A percentile compares a stretch with the other conserved stretches of the same genome.
Conservation (phyloP, 2,888 invertebrate species). For the Diabrotica balteata region DNA sequence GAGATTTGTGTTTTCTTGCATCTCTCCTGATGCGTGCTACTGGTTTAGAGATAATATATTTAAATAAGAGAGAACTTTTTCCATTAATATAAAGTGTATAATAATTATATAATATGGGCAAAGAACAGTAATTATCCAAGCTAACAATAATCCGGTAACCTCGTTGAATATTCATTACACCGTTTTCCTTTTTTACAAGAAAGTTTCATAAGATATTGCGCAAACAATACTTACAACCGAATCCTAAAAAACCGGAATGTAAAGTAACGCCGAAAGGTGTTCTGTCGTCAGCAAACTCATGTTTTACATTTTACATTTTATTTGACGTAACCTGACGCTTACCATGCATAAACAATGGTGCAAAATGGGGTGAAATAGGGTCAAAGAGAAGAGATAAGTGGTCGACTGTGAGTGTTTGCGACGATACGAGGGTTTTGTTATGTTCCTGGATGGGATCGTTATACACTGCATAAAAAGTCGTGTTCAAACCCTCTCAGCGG, state of each 20-base stretch:
- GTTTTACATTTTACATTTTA: slow-evolving; percentile 30
- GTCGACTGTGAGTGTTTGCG: slow-evolving; percentile 40
- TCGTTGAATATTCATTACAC: too few relatives aligned
- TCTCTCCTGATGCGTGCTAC: too few relatives aligned
- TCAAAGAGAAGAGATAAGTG: slow-evolving; percentile 44
- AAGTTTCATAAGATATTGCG: too few relatives aligned
- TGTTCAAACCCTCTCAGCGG: not conserved
- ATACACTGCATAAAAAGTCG: slow-evolving; percentile 17
- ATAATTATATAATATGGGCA: too few relatives aligned
- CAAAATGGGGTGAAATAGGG: slow-evolving; percentile 31
- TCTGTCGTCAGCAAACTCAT: not conserved
- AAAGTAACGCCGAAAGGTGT: not conserved
- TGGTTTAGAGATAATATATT: too few relatives aligned
- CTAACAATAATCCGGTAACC: too few relatives aligned
- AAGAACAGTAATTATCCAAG: too few relatives aligned
- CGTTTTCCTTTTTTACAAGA: too few relatives aligned
- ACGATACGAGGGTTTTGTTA: slow-evolving; percentile 41
- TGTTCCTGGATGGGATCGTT: slow-evolving; percentile 23
- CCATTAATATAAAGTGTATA: too few relatives aligned
- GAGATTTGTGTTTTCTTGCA: too few relatives aligned
- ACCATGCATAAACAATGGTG: slow-evolving; percentile 38
- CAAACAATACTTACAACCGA: too few relatives aligned
- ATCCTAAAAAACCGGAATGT: not conserved
- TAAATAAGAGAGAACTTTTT: too few relatives aligned
- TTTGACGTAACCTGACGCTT: slow-evolving; percentile 33